Conservation (phyloP, 2,797 vertebrate genomes). For the Eulemur rubriventer region DNA sequence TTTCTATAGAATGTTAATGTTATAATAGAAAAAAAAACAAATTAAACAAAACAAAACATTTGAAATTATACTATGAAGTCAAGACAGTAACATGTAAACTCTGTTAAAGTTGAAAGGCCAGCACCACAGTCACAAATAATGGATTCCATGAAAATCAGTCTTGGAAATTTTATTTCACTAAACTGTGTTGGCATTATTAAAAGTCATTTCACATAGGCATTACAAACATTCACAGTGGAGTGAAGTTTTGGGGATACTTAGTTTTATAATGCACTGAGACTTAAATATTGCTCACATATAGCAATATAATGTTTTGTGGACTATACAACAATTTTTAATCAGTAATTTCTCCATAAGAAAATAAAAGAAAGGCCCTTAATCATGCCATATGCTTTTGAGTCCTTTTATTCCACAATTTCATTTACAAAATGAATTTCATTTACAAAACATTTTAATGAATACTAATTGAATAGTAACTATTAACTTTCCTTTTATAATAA, state of each 20-base stretch:
- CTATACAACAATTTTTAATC: slow-evolving; percentile 20
- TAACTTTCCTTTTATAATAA: slow-evolving; percentile 53
- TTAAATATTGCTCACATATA: not conserved
- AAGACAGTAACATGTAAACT: not conserved
- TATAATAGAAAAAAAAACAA: not conserved
- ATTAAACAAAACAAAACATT: not conserved
- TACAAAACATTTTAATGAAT: slow-evolving; percentile 39
- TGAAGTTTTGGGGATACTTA: not conserved
- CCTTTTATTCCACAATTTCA: slow-evolving; percentile 50
- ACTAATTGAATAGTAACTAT: slow-evolving; percentile 42
- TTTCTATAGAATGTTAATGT: not conserved
- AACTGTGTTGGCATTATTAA: not conserved
- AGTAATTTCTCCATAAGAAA: not conserved
- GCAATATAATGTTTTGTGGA: not conserved
- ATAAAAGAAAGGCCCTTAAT: not conserved
- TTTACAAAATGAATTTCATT: slow-evolving; percentile 55
- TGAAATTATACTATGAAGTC: not conserved
- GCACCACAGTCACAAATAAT: not conserved
- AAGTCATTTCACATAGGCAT: not conserved
- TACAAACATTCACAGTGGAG: not conserved
- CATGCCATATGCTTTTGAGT: not conserved
- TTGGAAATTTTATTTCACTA: not conserved
- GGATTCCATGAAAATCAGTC: not conserved
- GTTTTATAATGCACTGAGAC: slow-evolving; percentile 10
- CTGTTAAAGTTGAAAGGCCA: not conserved